A percentile compares a stretch with the other conserved stretches of the same genome.
Evolutionary conservation across 2,113 vertebrate species (phyloP).

Genomic region (Okapia johnstoni): DNA sequence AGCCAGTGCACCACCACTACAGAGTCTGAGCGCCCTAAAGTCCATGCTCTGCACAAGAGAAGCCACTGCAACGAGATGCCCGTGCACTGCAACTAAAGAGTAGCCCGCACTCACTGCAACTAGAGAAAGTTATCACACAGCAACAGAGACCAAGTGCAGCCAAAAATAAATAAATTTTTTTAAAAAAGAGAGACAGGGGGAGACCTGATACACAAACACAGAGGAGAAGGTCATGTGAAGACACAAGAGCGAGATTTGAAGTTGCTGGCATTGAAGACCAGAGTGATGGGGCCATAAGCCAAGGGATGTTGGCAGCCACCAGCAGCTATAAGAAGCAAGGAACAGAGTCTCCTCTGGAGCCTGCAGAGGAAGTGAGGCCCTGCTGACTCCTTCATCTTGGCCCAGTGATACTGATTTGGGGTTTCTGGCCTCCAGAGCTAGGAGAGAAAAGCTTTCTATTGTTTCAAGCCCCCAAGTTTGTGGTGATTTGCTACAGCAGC

Average conservation of each 20-base stretch:
- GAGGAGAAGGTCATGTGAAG: background rate
- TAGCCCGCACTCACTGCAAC: background rate
- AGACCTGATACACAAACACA: background rate
- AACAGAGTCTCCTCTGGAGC: fast-evolving
- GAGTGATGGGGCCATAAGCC: background rate
- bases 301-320: background rate
- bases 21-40: background rate
- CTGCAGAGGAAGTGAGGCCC: background rate
- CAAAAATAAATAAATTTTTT: background rate
- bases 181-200: background rate
- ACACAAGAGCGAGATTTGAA: background rate
- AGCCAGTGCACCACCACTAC: background rate
- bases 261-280: background rate
- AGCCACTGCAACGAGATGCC: background rate
- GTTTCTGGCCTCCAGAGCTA: background rate
- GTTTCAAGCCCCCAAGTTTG: background rate
- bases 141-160: background rate
- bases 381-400: background rate
- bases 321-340: background rate
- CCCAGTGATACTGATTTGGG: background rate
- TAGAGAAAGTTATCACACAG: background rate
- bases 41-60: background rate
- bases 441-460: background rate
- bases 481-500: background rate
- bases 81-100: background rate